phyloP scores from a whole-genome alignment of 2,113 vertebrate species.

The Bubo bubo region DNA sequence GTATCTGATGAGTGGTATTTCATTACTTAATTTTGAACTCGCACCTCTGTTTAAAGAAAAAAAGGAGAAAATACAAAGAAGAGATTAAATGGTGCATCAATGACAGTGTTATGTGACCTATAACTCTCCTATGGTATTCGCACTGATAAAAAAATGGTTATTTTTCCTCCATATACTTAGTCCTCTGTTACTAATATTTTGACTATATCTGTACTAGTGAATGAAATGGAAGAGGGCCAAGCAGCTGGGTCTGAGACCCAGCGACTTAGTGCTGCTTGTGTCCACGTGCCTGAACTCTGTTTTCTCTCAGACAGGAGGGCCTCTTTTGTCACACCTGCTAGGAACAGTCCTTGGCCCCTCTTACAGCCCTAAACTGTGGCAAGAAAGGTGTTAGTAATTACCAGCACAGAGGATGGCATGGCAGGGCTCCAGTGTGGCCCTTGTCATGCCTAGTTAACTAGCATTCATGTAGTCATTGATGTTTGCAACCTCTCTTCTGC shows the following conservation, averaged over 20 bases:
- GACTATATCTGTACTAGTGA: background rate
- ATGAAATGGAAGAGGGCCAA: background rate
- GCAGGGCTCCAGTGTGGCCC: background rate
- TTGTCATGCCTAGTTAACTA: background rate
- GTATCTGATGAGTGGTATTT: background rate
- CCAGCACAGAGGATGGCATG: background rate
- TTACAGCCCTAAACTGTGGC: background rate
- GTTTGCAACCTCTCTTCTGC: background rate
- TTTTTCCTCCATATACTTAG: background rate
- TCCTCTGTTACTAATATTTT: background rate
- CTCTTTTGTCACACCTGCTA: rapidly evolving
- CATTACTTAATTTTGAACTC: background rate
- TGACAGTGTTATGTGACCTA: background rate
- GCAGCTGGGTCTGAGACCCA: background rate
- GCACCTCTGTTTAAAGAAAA: background rate
- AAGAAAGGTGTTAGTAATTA: background rate
- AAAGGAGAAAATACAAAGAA: background rate
- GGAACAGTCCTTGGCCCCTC: background rate
- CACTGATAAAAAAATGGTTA: background rate
- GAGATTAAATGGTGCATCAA: background rate
- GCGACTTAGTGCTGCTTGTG: background rate
- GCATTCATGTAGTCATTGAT: background rate
- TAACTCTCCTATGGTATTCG: background rate
- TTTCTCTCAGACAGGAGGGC: background rate
- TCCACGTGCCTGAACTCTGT: rapidly evolving